Evolutionary conservation across 2,797 vertebrate genomes (phyloP).

Genomic region (Hybognathus amarus): DNA sequence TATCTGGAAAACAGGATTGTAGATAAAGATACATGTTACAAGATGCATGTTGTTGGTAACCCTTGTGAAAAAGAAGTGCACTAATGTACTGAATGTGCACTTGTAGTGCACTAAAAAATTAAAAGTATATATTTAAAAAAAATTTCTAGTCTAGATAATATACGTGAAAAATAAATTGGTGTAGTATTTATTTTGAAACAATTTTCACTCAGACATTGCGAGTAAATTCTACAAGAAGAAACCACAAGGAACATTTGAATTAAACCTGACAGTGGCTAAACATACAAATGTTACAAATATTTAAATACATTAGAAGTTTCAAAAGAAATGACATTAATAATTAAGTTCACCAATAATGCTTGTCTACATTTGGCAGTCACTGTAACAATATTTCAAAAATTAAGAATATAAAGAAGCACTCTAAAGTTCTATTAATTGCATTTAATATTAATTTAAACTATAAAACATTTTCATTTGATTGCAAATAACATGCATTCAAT

Average conservation of each 20-base stretch:
- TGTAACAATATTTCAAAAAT: not conserved
- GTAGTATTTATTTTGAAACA: not conserved
- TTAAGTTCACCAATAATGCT: not conserved
- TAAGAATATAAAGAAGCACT: not conserved
- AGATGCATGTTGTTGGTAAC: not conserved
- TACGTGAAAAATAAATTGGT: not conserved
- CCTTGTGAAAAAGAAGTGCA: not conserved
- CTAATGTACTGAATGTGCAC: not conserved
- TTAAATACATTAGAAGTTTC: too few relatives aligned
- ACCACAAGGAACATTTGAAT: not conserved
- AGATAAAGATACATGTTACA: not conserved
- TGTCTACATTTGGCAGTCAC: not conserved
- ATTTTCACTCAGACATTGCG: not conserved
- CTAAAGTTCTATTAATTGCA: not conserved
- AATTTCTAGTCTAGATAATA: not conserved
- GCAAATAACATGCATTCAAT: not conserved
- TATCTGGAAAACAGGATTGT: conserved; percentile 26
- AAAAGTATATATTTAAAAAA: not conserved
- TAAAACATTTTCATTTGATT: not conserved
- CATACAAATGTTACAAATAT: not conserved
- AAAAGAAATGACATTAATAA: not conserved
- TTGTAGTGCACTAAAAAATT: not conserved
- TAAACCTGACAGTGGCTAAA: not conserved
- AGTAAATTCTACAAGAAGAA: not conserved
- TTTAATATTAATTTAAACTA: not conserved